Evolutionary conservation across 2,888 invertebrate species (phyloP).

Genomic region (Epistrophe grossulariae): DNA sequence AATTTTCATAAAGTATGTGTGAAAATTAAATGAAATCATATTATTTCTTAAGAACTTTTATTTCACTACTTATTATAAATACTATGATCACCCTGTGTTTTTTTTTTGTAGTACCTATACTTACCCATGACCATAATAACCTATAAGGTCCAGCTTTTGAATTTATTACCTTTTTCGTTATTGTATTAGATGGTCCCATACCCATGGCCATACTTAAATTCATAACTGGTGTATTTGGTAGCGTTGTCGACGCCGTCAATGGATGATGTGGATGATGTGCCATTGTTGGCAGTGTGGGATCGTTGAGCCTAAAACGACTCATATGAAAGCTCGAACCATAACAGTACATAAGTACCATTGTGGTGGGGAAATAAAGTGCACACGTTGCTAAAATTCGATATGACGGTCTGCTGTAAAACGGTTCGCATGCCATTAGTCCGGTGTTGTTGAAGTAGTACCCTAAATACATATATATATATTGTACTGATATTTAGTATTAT

Average conservation of each 20-base stretch:
- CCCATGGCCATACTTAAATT: constrained; percentile 83
- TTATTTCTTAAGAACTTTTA: no score
- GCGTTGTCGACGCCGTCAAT: constrained; percentile 76
- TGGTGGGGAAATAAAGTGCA: constrained; percentile 95
- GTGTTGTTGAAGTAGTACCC: constrained; percentile 95
- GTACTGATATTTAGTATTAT: background rate
- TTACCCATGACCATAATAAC: background rate
- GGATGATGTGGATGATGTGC: constrained; percentile 81
- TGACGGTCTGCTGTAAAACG: constrained; percentile 90
- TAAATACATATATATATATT: constrained; percentile 56
- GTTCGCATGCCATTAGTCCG: constrained; percentile 94
- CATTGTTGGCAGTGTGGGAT: constrained; percentile 84
- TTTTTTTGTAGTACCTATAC: no score
- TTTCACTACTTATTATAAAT: no score
- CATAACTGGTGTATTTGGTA: constrained; percentile 80
- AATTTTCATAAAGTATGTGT: no score
- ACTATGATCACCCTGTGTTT: background rate
- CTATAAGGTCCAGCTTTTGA: constrained; percentile 1
- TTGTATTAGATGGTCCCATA: constrained; percentile 81
- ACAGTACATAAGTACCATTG: constrained; percentile 96
- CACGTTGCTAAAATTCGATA: constrained; percentile 93
- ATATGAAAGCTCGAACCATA: constrained; percentile 95
- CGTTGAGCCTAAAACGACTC: constrained; percentile 89
- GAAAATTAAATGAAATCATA: no score
- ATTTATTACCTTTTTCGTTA: constrained; percentile 81